A percentile compares a stretch with the other conserved stretches of the same genome.
Evolutionary conservation across 2,888 invertebrate genomes (phyloP).

Genomic region (Lamellibrachia columna): DNA sequence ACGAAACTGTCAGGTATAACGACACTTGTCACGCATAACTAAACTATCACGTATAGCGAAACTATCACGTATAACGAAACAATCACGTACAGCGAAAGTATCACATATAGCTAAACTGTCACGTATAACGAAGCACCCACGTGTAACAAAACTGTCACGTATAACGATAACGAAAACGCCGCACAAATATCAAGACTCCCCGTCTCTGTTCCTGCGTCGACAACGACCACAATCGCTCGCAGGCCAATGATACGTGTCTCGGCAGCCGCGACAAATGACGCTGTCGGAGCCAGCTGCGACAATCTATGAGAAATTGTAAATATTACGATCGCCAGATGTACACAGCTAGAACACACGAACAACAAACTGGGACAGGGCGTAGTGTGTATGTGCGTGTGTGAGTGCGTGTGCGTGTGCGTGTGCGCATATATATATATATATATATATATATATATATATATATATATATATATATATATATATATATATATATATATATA

Average conservation of each 20-base stretch:
- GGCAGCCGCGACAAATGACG: neutral
- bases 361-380: neutral
- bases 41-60: too few relatives aligned
- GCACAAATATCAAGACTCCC: neutral
- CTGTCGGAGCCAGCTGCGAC: slow-evolving; percentile 1
- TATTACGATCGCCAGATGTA: slow-evolving; percentile 9
- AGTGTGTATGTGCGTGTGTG: too few relatives aligned
- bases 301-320: slow-evolving; percentile 5
- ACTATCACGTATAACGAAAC: too few relatives aligned
- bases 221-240: neutral
- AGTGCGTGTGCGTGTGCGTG: too few relatives aligned
- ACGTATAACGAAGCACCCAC: too few relatives aligned
- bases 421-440: neutral
- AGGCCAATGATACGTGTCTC: neutral
- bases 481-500: neutral
- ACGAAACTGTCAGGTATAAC: too few relatives aligned
- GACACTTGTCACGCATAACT: too few relatives aligned
- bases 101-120: too few relatives aligned
- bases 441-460: neutral
- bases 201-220: neutral
- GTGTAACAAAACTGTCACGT: too few relatives aligned
- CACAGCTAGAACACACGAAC: neutral
- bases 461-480: neutral
- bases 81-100: too few relatives aligned
- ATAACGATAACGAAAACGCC: too few relatives aligned